A percentile compares a stretch with the other conserved stretches of the same genome.
Evolutionary conservation across 2,888 invertebrate genomes (phyloP).

Genomic region (Mythimna vitellina): DNA sequence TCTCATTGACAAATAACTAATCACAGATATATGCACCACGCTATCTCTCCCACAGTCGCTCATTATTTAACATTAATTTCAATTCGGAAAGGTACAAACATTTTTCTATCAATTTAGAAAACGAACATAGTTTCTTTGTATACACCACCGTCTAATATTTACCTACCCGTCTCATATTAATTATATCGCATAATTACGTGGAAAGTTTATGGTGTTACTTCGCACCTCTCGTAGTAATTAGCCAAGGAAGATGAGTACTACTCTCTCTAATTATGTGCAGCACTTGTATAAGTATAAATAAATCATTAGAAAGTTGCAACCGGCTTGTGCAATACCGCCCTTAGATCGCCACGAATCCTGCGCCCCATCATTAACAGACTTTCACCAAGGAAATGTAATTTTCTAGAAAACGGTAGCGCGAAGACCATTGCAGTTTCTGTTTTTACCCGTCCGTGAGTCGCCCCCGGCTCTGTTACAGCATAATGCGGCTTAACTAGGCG

Average conservation of each 20-base stretch:
- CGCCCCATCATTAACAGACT: conserved; percentile 86
- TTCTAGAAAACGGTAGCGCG: conserved; percentile 90
- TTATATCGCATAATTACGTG: conserved; percentile 53
- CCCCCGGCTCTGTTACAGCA: conserved; percentile 84
- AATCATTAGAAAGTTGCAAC: conserved; percentile 74
- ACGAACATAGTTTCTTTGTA: conserved; percentile 38
- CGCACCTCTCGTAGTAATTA: conserved; percentile 68
- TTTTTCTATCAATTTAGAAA: conserved; percentile 48
- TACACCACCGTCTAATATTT: conserved; percentile 29
- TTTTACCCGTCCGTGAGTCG: conserved; percentile 84
- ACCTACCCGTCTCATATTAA: conserved; percentile 50
- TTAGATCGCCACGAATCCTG: conserved; percentile 81
- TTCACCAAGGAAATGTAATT: conserved; percentile 89
- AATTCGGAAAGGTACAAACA: conserved; percentile 28
- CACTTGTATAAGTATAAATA: conserved; percentile 70
- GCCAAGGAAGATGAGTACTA: conserved; percentile 71
- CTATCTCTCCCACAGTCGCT: conserved; percentile 40
- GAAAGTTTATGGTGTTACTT: conserved; percentile 68
- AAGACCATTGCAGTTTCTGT: conserved; percentile 85
- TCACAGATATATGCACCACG: conserved; percentile 40
- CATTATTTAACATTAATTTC: conserved; percentile 48
- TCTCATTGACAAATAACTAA: conserved; percentile 62
- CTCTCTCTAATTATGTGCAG: conserved; percentile 64
- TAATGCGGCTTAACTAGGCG: conserved; percentile 79
- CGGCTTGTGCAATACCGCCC: conserved; percentile 82